Evolutionary conservation across 2,797 vertebrate genomes (phyloP), one percentile per base, ranked within the genome.

Genomic region (Epinephelus awoara): DNA sequence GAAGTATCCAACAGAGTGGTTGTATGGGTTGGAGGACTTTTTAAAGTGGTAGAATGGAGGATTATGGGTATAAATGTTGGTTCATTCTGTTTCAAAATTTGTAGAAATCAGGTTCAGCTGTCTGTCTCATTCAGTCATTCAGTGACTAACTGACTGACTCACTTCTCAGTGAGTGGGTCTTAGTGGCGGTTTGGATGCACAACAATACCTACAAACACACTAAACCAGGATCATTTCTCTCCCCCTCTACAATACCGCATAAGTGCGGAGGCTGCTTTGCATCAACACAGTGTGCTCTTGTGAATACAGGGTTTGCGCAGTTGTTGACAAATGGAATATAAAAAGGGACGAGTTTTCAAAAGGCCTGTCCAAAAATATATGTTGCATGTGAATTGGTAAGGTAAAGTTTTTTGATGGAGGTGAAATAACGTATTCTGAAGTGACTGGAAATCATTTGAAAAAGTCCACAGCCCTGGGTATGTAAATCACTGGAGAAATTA

Each of bases 401-500:
- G 54, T 51, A 69, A 74, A 42, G 19, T 40, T 57, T 76, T 67
- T 54, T 13, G 5, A 67, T 61, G 12, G 5, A 25, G 29, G 63
- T 23, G 50, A 67, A 80, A 67, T 72, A 47, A 80, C 73, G 34
- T 55, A 66, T 72, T 66, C 51, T 11, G 5, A 63, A 77, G 62
- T 63, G 66, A 85, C 75, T 58, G 65, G 62, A 85, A 85, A 80
- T 70, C n/a, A 79, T 72, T 72, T 57, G 38, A 40, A 51, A 66
- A 66, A 54, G 13, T 67, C 75, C 46, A 56, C 46, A 77, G 66
- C 44, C 49, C 4, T 5, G 61, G 47, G 62, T 54, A 83, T 85
- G 85, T 67, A 89, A 91, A 90, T 91, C 83, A 83, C 75, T 19
- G 51, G 80, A 90, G 87, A 88, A 91, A 91, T 87, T 87, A 80